Conservation (phyloP, 2,113 vertebrate genomes). For the Pogona vitticeps region DNA sequence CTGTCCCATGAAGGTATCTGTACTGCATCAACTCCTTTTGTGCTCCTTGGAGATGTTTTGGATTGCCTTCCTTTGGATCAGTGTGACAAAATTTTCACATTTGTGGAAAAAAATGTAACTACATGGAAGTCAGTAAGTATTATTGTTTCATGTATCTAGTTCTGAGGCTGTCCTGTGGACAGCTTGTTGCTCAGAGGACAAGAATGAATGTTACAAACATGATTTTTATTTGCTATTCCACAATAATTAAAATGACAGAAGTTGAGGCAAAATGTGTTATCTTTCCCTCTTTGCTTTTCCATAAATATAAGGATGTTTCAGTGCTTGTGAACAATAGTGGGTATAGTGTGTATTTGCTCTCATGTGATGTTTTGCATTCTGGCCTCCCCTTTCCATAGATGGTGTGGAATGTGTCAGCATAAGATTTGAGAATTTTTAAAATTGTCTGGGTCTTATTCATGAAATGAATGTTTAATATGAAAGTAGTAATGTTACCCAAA, state of each 20-base stretch:
- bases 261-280: not conserved
- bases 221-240: not conserved
- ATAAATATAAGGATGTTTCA: not conserved
- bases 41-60: constrained; percentile 93
- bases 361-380: not conserved
- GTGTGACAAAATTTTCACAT: constrained; percentile 96
- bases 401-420: not conserved
- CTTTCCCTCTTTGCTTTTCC: not conserved
- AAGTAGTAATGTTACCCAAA: not conserved
- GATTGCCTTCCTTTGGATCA: constrained; percentile 96
- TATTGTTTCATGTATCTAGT: not conserved
- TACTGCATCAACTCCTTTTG: constrained; percentile 93
- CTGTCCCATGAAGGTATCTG: constrained; percentile 84
- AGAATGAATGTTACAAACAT: not conserved
- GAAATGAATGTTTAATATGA: not conserved
- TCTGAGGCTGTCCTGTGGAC: not conserved
- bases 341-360: too few species aligned
- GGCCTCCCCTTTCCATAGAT: not conserved
- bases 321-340: not conserved
- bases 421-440: too few species aligned
- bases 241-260: not conserved
- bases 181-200: not conserved
- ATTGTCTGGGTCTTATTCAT: too few species aligned
- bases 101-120: constrained; percentile 97
- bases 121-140: constrained; percentile 95